Evolutionary conservation across 2,113 vertebrate species (phyloP).

Genomic region (Oceanodroma tethys): DNA sequence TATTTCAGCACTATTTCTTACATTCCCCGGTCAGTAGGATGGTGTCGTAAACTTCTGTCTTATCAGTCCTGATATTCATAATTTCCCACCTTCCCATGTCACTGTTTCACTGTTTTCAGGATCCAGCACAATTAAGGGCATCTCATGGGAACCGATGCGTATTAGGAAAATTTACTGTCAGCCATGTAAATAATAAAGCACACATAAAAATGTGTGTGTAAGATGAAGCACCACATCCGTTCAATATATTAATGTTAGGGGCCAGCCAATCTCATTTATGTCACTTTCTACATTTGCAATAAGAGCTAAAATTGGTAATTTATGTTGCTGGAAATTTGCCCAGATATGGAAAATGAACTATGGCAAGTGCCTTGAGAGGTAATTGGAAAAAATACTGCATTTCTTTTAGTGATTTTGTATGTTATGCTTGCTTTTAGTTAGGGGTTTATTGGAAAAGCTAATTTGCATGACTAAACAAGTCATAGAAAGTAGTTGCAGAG

Average conservation of each 20-base stretch:
- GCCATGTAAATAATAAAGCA: background rate
- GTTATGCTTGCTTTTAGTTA: background rate
- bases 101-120: background rate
- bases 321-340: background rate
- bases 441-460: background rate
- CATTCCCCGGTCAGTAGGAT: background rate
- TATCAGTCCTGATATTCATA: background rate
- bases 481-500: background rate
- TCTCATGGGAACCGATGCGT: accelerated
- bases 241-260: background rate
- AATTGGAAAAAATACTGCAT: background rate
- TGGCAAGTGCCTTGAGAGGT: background rate
- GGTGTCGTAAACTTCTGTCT: background rate
- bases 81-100: background rate
- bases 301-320: background rate
- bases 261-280: background rate
- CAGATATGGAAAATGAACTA: background rate
- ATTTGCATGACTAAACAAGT: background rate
- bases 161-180: background rate
- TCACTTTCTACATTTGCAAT: background rate
- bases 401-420: background rate
- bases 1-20: background rate
- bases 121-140: conserved; percentile 1
- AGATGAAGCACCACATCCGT: background rate
- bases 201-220: background rate